Evolutionary conservation across 2,888 invertebrate genomes (phyloP), one percentile per base, ranked within the genome.

Genomic region (Mimumesa dahlbomi): DNA sequence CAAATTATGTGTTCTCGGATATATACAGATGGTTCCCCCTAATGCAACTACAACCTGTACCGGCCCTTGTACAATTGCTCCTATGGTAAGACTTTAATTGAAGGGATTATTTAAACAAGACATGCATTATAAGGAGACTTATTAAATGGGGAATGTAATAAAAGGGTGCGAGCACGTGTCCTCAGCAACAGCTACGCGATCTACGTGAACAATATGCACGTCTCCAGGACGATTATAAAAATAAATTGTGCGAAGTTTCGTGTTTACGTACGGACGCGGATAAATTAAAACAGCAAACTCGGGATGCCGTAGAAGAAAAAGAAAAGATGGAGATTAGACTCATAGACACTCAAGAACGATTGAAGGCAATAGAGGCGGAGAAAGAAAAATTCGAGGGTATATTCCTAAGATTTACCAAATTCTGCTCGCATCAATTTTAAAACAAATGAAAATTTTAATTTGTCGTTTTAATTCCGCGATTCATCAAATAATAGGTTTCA

Each of bases 211-310:
- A 93, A 82, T 92, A 94, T 62, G 90, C 90, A 7, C 91, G 92
- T 64, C 91, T 93, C 0, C 93, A 94, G 85, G 93, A 94, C 77
- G 93, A 92, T 82, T 94, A 93, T 84, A 94, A 93, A 78, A 91
- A 91, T 0, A 94, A 94, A 90, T 89, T 94, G 9, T 91, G 92
- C 5, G 94, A 94, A 91, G 93, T 94, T 58, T 91, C 91, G 0
- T 89, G 90, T 48, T 82, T 92, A 25, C 84, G 92, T 65, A 88
- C 91, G 0, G 92, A 92, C 40, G 88, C 90, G 9, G 92, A 92
- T 21, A 90, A 90, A 73, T 75, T 91, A 21, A 91, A 90, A 69
- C 88, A 88, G 22, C 87, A 84, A n/a, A 79, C 87, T 0, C 89
- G 90, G 29, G 89, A 90, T 38, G 88, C 73, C 73, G 90, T 84